Evolutionary conservation across 2,113 vertebrate species (phyloP), one percentile per base, ranked within the genome.

Genomic region (Pycnonotus jocosus): DNA sequence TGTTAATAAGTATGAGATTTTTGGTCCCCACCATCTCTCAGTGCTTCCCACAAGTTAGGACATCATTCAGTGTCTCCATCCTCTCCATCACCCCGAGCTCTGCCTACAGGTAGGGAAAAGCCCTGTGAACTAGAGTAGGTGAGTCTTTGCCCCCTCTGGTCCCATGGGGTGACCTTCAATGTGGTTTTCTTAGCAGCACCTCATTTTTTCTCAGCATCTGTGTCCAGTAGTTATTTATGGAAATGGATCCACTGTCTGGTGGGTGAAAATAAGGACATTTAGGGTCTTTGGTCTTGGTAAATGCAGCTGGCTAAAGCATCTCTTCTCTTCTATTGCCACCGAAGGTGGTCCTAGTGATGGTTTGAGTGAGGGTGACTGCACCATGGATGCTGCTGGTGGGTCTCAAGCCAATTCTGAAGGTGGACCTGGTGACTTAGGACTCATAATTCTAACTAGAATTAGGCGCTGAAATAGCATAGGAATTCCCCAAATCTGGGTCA

Each of bases 21-120:
- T 93, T 90, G 90, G 92, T 97, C 87, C 83, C 88, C 81, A 44
- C 40, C 12, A 38, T 57, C 42, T 56, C 40, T 47, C 10, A 90
- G 96, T 64, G 85, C 97, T 96, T 96, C 31, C 95, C 3, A 4
- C 1, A 16, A 15, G 93, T 95, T 61, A 82, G 96, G 94, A 71
- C 87, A 27, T 81, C 45, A 48, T 86, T 94, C 96, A 72, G 97
- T 61, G 90, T 97, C 98, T 97, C 86, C 93, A 71, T 92, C 88
- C 38, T 92, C 44, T 88, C 69, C 81, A 86, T 94, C 69, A 72
- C 10, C 23, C 47, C 87, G 96, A n/a, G 94, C 97, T 97, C 92
- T 97, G 96, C 96, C 45, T 62, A 97, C 72, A 94, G 97, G 97
- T 96, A 93, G 96, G 92, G 97, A 97, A 97, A 76, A 97, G 94